Percentiles rank a stretch among this genome's conserved stretches.
Conservation (phyloP, 2,113 vertebrate species). For the Halcyon senegalensis region DNA sequence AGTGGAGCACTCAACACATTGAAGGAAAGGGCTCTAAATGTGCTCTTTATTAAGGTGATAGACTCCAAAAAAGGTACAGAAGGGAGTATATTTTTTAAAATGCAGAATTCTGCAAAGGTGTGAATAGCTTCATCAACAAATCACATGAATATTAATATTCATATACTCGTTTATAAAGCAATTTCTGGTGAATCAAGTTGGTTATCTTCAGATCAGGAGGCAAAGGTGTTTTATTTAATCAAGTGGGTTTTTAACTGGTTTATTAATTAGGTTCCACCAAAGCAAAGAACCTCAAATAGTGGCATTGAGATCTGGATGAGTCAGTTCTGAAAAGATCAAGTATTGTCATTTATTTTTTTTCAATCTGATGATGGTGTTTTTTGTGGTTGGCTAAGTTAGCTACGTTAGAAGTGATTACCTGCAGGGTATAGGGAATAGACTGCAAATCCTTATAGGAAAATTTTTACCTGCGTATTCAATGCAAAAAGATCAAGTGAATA, state of each 20-base stretch:
- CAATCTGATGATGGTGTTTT: not conserved
- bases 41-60: not conserved
- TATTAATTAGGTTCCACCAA: constrained; percentile 24
- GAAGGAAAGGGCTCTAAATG: not conserved
- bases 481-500: not conserved
- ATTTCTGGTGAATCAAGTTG: not conserved
- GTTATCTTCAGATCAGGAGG: not conserved
- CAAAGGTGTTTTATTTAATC: not conserved
- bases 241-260: not conserved
- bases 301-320: not conserved
- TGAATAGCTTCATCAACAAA: constrained; percentile 48
- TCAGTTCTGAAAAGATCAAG: not conserved
- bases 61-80: not conserved
- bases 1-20: not conserved
- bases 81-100: not conserved
- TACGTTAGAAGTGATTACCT: not conserved
- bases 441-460: not conserved
- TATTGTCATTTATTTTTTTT: not conserved
- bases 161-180: constrained; percentile 34
- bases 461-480: not conserved
- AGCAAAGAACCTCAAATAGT: not conserved
- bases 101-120: not conserved
- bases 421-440: not conserved
- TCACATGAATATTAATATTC: constrained; percentile 37
- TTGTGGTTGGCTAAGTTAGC: not conserved